Evolutionary conservation across 2,888 invertebrate genomes (phyloP).

Genomic region (Eupithecia abbreviata): DNA sequence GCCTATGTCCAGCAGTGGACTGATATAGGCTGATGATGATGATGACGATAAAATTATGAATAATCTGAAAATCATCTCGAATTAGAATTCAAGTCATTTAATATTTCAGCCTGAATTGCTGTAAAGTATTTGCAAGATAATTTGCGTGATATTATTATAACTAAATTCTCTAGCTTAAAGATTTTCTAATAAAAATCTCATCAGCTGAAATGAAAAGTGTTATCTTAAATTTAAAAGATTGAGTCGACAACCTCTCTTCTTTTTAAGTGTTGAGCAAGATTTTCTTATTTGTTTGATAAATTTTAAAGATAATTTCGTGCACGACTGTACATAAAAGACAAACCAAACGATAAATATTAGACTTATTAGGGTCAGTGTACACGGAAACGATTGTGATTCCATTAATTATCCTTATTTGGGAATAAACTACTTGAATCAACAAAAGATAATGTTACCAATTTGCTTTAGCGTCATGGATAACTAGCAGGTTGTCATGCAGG

Average conservation of each 20-base stretch:
- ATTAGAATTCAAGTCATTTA: not conserved
- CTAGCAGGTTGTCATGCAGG: not conserved
- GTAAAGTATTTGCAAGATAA: not conserved
- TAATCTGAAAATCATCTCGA: not conserved
- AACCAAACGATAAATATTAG: not conserved
- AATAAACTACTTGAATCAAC: not conserved
- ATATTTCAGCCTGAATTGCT: not conserved
- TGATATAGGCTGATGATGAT: no score
- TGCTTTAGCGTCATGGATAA: not conserved
- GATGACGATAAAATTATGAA: not conserved
- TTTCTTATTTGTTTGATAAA: constrained; percentile 22
- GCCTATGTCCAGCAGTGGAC: no score
- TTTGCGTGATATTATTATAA: constrained; percentile 5
- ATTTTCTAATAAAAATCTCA: constrained; percentile 26
- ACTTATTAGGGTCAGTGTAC: not conserved
- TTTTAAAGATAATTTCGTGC: constrained; percentile 21
- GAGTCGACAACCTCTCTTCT: constrained; percentile 18
- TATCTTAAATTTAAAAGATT: constrained; percentile 16
- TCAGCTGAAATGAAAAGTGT: constrained; percentile 27
- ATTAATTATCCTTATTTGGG: not conserved
- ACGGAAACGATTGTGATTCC: not conserved
- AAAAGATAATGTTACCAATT: not conserved
- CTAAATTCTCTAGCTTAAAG: constrained; percentile 17
- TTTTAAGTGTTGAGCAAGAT: not conserved
- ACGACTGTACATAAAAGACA: constrained; percentile 17